Base-by-base conservation (phyloP, 2,113 vertebrate species). In the Phrynosoma platyrhinos region DNA sequence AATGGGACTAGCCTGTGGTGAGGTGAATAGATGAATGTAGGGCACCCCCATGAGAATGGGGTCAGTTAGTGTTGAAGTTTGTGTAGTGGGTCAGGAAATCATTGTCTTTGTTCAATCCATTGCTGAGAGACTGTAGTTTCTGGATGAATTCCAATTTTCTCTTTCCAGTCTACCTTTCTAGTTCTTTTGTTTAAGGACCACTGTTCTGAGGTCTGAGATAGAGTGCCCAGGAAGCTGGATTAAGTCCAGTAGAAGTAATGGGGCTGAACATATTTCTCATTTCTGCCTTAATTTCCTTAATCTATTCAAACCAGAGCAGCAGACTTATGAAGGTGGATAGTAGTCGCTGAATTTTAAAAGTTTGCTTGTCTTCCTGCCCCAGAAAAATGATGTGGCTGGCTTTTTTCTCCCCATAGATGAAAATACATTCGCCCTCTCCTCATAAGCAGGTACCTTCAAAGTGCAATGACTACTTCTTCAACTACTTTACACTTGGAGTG, bases 381-480 rank as follows among this genome's bases (percentile, higher is more conserved):
- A 52, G 18, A 71, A 58, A 9, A 5, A 58, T 71, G 87, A 90
- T 90, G 1, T 53, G 36, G 64, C 2, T 82, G 32, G 25, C 25
- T 47, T 62, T 25, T 64, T 86, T 68, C 36, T 36, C 36, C 30
- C 4, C 13, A 85, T 93, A 99, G 99, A 99, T 99, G 99, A 99
- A 99, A 97, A 99, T 99, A 93, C 99, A 99, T 94, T 99, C 99
- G 40, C 98, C 99, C 78, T 99, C 98, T 0, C 99, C 99, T 91
- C 98, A 99, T 96, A 99, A 99, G 94, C 98, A 99, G 95, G 98
- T 99, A 91, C 98, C 98, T 64, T 99, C 99, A 5, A 99, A 99
- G 97, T 99, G 99, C 97, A 99, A 99, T 90, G 99, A 99, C 98
- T 99, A 99, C 98, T 99, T 98, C 97, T 99, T 98, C 97, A 99